These are phyloP conservation scores for Cinclus cinclus DNA, from an alignment of 2,113 vertebrate species.

Conservation along the genomic window DNA sequence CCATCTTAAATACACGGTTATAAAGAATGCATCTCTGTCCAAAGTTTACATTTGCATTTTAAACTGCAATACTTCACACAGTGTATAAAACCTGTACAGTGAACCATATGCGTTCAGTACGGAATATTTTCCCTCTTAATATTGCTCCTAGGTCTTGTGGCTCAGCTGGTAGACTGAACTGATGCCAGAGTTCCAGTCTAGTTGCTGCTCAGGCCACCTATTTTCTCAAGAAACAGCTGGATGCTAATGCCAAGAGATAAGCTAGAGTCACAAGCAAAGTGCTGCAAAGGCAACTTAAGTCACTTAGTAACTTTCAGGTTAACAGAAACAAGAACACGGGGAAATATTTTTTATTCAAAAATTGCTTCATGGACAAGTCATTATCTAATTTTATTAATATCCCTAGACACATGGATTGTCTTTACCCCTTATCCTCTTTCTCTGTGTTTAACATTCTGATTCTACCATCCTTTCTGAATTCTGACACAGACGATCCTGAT, in stretches of 20 bases:
- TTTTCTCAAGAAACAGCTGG: background rate
- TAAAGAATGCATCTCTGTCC: background rate
- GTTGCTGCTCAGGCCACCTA: background rate
- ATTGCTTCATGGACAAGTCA: constrained; percentile 27
- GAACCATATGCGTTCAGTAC: background rate
- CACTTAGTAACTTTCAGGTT: constrained; percentile 11
- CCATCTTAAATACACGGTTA: background rate
- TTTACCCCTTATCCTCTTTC: constrained; percentile 1
- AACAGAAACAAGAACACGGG: constrained; percentile 19
- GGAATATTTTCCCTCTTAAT: background rate
- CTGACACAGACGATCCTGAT: constrained; percentile 54
- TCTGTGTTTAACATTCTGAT: constrained; percentile 38
- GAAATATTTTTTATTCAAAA: background rate
- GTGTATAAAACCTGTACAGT: background rate
- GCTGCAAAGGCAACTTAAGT: constrained; percentile 19
- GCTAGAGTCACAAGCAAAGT: background rate
- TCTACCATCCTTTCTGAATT: constrained; percentile 57
- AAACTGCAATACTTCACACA: background rate
- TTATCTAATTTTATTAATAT: constrained; percentile 54
- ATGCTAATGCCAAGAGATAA: constrained; percentile 6
- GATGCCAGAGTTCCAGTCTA: background rate
- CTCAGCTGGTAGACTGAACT: background rate
- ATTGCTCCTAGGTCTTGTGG: background rate
- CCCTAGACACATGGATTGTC: background rate
- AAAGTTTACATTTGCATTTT: background rate